A percentile compares a stretch with the other conserved stretches of the same genome.
Evolutionary conservation across 35 echinoderm and acorn worm genomes (phyloP).

Genomic region (Ophiothrix spiculata): DNA sequence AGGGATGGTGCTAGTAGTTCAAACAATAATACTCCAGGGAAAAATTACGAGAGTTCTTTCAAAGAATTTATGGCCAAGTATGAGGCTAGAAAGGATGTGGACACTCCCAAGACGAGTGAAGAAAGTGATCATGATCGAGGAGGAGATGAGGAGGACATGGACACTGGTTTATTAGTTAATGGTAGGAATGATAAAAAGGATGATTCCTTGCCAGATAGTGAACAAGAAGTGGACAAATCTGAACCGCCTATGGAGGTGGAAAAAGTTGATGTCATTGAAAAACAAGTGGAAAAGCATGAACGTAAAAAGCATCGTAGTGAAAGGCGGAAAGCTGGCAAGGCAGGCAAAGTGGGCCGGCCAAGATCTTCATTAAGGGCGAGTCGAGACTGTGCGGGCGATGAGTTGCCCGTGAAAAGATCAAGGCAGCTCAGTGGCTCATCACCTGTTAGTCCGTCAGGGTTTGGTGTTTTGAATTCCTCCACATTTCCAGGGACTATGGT

Average conservation of each 20-base stretch:
- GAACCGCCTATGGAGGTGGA: neutral
- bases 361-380: slow-evolving; percentile 9
- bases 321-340: slow-evolving; percentile 16
- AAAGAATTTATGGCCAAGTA: slow-evolving; percentile 55
- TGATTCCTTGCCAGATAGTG: neutral
- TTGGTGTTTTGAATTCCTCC: neutral
- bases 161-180: slow-evolving; percentile 11
- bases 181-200: neutral
- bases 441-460: slow-evolving; percentile 1
- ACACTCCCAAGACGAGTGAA: slow-evolving; percentile 16
- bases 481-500: neutral
- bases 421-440: slow-evolving; percentile 62
- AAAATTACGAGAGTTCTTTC: slow-evolving; percentile 21
- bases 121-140: neutral
- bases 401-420: slow-evolving; percentile 53
- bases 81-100: slow-evolving; percentile 18
- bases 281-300: too few relatives aligned
- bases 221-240: slow-evolving; percentile 6
- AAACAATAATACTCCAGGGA: neutral
- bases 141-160: slow-evolving; percentile 4
- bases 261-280: slow-evolving; percentile 35
- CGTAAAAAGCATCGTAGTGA: slow-evolving; percentile 66
- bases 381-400: slow-evolving; percentile 24
- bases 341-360: slow-evolving; percentile 35
- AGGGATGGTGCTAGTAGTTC: neutral